Evolutionary conservation across 2,888 invertebrate species (phyloP), one percentile per base, ranked within the genome.

Genomic region (Drosophila histrio): DNA sequence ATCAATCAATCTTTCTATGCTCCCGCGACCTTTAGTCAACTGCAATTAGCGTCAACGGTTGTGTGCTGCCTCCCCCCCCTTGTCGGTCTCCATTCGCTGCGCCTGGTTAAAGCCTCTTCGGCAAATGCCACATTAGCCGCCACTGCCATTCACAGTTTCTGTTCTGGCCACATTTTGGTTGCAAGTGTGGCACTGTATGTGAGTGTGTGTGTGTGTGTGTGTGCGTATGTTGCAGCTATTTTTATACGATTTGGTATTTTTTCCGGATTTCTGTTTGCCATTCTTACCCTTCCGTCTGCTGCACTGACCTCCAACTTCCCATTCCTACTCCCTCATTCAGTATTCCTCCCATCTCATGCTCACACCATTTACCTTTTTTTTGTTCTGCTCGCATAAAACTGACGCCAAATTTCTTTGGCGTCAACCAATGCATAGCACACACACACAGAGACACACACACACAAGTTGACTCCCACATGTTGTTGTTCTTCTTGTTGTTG

Each of bases 361-460:
- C 15, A 6, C 34, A 30, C 21, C 41, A 49, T 32, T 47, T 34
- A 57, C 61, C 61, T 75, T 62, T 56, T 70, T 53, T 72, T 64
- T n/a, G n/a, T n/a, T 54, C 39, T 43, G 30, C 34, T 56, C 58
- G 58, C 78, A 87, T 84, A 84, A 62, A 84, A 81, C 85, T 87
- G 87, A 82, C 82, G 82, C 82, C 82, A 87, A 82, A 82, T 87
- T 87, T 82, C 81, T 87, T 87, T 82, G 82, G 82, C 82, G 82
- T 87, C 87, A 84, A 67, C 78, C 87, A 84, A 68, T 75, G 78
- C 82, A 80, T 63, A 67, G 34, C 34, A 41, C 44, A 52, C 60
- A 39, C 54, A 34, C 53, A 24, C 53, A 32, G 38, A 19, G n/a
- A 60, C 26, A 44, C 30, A 41, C n/a, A 36, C 53, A 24, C 62